Evolutionary conservation across 2,797 vertebrate species (phyloP), one percentile per base, ranked within the genome.

Genomic region (Orientallactaga sibirica): DNA sequence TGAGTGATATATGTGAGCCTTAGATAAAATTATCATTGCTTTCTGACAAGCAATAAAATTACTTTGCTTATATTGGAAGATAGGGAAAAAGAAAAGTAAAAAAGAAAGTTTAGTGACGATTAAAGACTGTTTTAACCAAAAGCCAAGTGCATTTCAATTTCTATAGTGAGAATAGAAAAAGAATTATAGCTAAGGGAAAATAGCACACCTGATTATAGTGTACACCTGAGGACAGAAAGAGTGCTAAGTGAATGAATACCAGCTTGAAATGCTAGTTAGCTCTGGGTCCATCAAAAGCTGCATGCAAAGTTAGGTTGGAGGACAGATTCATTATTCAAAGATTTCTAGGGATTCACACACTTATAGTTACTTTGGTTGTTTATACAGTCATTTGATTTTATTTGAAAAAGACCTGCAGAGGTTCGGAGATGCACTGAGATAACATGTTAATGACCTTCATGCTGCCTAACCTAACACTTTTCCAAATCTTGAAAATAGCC

Each of bases 21-120:
- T 82, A 91, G 93, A 95, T 71, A 93, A 97, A 98, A 97, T 94
- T 8, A 73, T 89, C 12, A 29, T 83, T 93, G 14, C 4, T 96
- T 67, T 97, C 43, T 55, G 74, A 16, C 55, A 97, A 95, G 79
- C 84, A 88, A 94, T 84, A 88, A 90, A 75, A 93, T 91, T 29
- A 86, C 62, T 95, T 97, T 71, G 66, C 88, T 96, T 97, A 94
- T 9, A 83, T 68, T 67, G 55, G 8, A 24, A 84, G 67, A 94
- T 1, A 0, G n/a, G 85, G 55, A 90, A 94, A 93, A 88, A 78
- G 90, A 58, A 95, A 96, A 95, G 11, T 76, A 83, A 92, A 24
- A 64, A 84, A 81, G 3, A 83, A 33, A 86, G 33, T 52, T 97
- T 70, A 92, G 29, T 84, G 66, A 62, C 91, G 48, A 96, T 73